Evolutionary conservation across 2,797 vertebrate genomes (phyloP), one percentile per base, ranked within the genome.

Genomic region (Myotis planiceps): DNA sequence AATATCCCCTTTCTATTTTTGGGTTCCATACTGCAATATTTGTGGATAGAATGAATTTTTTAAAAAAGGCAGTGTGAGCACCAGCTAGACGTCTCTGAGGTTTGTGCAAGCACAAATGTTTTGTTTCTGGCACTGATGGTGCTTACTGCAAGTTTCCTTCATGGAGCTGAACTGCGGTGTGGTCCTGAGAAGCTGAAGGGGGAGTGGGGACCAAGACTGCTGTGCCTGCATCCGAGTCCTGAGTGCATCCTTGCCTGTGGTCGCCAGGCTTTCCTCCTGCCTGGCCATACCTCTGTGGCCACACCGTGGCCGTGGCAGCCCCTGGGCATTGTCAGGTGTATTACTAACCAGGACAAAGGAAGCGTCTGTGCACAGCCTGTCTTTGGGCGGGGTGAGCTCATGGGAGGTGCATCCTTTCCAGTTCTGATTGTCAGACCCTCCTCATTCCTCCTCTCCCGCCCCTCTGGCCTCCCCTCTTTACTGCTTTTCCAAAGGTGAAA

Each of bases 101-200:
- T 76, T 63, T 65, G 4, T 49, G n/a, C 37, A 75, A 75, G 55
- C 25, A 63, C 37, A 27, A 55, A 47, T 85, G 25, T 81, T 75
- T 47, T n/a, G 29, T 86, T 79, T 91, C 74, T 60, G 66, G 34
- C 27, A 45, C 45, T 23, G 37, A 74, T 16, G 55, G 8, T 47
- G 29, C 23, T 88, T n/a, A 25, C 95, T 42, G 19, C 90, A 82
- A 95, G 97, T 98, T 95, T 98, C 97, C 92, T 88, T 84, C 27
- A 66, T 13, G 85, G 74, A 78, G 76, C 65, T 25, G 1, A 58
- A 3, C 94, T 71, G 1, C 58, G 29, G 15, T 23, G 19, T 29
- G 37, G 53, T 47, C 23, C 63, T 47, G 21, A 81, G 21, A 65
- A 18, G 47, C 10, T 51, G 19, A 14, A 4, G 21, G 6, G 79